phyloP scores from a whole-genome alignment of 53 echinoderm and acorn worm genomes.

The Crossaster papposus region DNA sequence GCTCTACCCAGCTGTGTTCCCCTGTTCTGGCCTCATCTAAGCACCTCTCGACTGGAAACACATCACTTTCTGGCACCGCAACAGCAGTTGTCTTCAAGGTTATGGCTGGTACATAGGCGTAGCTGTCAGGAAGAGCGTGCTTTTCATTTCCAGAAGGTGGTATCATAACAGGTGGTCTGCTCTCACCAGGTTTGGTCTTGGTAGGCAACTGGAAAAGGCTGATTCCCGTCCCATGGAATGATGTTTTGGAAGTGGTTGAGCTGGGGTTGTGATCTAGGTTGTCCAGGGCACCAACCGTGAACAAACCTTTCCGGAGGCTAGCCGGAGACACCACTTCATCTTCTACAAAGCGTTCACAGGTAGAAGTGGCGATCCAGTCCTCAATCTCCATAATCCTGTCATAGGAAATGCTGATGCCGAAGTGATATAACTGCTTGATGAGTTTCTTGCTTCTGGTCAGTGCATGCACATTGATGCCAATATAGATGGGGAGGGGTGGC shows the following conservation, averaged over 20 bases:
- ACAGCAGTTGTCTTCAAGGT: constrained; percentile 50
- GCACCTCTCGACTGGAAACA: background rate
- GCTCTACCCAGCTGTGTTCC: constrained; percentile 36
- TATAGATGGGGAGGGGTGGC: too few relatives aligned
- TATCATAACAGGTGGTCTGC: constrained; percentile 44
- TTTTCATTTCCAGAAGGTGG: constrained; percentile 29
- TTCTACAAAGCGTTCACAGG: constrained; percentile 35
- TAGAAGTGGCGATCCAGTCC: too few relatives aligned
- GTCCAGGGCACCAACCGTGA: constrained; percentile 56
- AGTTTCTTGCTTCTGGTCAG: too few relatives aligned
- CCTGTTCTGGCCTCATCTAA: constrained; percentile 25
- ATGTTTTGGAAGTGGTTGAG: constrained; percentile 50
- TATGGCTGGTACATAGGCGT: constrained; percentile 41
- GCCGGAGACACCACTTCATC: too few relatives aligned
- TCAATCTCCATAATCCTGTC: too few relatives aligned
- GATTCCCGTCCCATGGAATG: constrained; percentile 60
- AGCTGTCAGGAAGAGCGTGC: constrained; percentile 57
- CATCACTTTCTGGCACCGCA: constrained; percentile 44
- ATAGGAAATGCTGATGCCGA: too few relatives aligned
- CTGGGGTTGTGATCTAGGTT: too few relatives aligned
- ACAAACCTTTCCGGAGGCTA: constrained; percentile 36
- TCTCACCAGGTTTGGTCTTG: constrained; percentile 33
- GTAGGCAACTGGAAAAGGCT: constrained; percentile 61
- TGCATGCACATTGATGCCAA: too few relatives aligned
- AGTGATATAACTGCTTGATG: too few relatives aligned